Base-by-base conservation (phyloP, 1,140 invertebrate genomes). In the Phortica variegata region DNA sequence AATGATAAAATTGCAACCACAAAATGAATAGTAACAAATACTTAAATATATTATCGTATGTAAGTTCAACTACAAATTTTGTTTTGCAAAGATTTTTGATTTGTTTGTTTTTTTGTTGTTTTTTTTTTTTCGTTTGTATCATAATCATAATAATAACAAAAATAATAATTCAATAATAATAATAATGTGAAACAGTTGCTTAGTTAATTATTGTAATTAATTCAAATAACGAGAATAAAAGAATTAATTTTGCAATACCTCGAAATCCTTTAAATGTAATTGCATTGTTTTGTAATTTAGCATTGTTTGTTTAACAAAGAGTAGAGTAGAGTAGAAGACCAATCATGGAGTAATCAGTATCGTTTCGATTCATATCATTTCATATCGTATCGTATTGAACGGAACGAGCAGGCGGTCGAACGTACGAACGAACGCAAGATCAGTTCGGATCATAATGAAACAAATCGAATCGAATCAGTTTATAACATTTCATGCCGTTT, bases 201-300 rank as follows among this genome's bases (percentile, higher is more conserved):
- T 66, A 66, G 61, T 62, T 66, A 66, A 59, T 66, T 66, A 62
- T n/a, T n/a, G n/a, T n/a, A n/a, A n/a, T n/a, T n/a, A 66, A 40
- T 66, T 65, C 65, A 66, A 68, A 68, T 68, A 63, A 66, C 60
- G 68, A 63, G 56, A 42, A 23, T 23, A 68, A 68, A 68, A 69
- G 63, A 56, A 57, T 62, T 68, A 56, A 68, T 73, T n/a, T n/a
- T 69, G 58, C 57, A 71, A 65, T 75, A 75, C 73, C 73, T 75
- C 73, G 70, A 75, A 75, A 73, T 75, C 73, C 73, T 75, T 71
- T 62, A 47, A 56, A 17, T 26, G 23, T 51, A 46, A 43, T 40
- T 33, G 15, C 43, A 39, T 47, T 29, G 21, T 13, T 36, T 42
- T 54, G 23, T 44, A 17, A 38, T 26, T 45, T 39, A 44, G 18